Percentiles rank a stretch among this genome's conserved stretches.
Conservation (phyloP, 2,113 vertebrate genomes). For the Raja brachyura region DNA sequence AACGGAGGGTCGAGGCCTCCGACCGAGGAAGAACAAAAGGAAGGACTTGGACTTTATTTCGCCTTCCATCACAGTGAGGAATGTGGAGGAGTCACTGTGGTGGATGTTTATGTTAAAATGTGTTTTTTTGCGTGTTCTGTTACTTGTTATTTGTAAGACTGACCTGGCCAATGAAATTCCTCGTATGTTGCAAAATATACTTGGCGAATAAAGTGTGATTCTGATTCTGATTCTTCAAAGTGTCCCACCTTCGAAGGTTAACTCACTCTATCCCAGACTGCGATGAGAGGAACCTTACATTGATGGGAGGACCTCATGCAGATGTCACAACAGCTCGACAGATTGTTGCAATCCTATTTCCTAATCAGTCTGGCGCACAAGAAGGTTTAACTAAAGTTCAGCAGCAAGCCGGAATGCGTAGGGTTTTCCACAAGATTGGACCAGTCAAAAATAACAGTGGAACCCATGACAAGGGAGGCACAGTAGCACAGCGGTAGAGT, state of each 20-base stretch:
- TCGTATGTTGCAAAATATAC: no score
- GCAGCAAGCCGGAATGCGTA: not conserved
- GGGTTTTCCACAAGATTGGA: not conserved
- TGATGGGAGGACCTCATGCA: not conserved
- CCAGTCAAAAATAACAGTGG: not conserved
- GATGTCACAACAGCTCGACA: not conserved
- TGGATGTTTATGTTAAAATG: no score
- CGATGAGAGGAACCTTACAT: not conserved
- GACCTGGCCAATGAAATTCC: no score
- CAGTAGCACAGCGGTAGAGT: no score
- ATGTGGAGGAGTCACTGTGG: no score
- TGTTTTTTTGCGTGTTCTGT: no score
- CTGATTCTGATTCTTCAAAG: not conserved
- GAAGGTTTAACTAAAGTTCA: not conserved
- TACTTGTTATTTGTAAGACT: no score
- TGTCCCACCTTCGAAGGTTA: not conserved
- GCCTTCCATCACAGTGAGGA: no score
- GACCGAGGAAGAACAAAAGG: no score
- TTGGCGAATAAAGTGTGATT: no score
- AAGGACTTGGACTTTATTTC: no score
- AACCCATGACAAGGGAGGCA: not conserved
- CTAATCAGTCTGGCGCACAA: not conserved
- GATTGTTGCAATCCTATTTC: not conserved
- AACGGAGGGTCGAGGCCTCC: no score
- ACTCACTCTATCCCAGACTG: not conserved